Percentiles rank a stretch among this genome's conserved stretches.
Conservation (phyloP, 2,797 vertebrate genomes). For the Oophaga sylvatica region DNA sequence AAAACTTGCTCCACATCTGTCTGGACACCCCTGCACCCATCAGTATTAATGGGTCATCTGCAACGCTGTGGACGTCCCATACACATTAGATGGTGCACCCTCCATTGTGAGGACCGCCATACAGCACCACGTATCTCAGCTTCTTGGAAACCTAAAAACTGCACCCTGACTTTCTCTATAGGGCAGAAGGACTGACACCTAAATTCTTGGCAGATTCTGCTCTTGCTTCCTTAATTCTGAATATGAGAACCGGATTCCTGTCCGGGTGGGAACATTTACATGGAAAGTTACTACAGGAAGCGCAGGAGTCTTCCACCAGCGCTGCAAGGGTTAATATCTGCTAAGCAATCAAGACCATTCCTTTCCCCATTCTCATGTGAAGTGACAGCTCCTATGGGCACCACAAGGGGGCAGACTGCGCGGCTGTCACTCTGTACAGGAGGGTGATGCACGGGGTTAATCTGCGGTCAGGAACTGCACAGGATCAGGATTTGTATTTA, state of each 20-base stretch:
- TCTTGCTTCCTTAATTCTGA: neutral
- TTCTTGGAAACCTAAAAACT: neutral
- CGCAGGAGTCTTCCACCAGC: neutral
- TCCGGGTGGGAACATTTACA: neutral
- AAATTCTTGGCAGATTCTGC: neutral
- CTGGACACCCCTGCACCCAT: neutral
- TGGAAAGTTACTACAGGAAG: neutral
- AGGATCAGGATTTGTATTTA: too few species aligned
- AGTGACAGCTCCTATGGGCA: neutral
- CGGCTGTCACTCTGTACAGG: neutral
- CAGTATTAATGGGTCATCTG: too few species aligned
- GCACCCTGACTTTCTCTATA: neutral
- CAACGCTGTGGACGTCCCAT: too few species aligned
- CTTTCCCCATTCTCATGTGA: neutral
- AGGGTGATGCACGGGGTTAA: neutral
- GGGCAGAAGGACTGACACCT: neutral
- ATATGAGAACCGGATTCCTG: neutral
- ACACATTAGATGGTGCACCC: too few species aligned
- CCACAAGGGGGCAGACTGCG: neutral
- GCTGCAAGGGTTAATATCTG: neutral
- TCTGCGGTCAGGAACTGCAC: too few species aligned
- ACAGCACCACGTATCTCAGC: neutral
- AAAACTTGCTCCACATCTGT: neutral
- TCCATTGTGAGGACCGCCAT: neutral
- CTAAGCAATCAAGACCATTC: neutral